phyloP scores from a whole-genome alignment of 2,888 invertebrate genomes.

The Adineta ricciae region DNA sequence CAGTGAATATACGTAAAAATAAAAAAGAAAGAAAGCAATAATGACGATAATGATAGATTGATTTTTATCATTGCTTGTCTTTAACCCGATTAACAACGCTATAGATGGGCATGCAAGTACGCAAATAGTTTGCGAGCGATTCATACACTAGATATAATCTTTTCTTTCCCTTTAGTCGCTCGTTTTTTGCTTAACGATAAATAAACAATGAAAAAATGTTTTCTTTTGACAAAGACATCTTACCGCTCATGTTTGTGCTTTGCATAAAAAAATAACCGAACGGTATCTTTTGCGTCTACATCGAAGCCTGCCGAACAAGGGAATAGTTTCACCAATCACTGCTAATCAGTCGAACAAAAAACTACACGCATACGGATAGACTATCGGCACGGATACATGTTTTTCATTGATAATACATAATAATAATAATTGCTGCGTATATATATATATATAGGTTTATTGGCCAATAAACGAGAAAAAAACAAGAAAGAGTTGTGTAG shows the following conservation, averaged over 20 bases:
- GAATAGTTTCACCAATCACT: background rate
- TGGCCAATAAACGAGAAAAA: background rate
- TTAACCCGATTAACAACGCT: background rate
- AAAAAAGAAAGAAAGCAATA: background rate
- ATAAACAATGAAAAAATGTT: background rate
- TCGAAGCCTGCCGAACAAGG: background rate
- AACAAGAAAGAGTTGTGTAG: background rate
- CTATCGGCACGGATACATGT: background rate
- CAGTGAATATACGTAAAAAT: background rate
- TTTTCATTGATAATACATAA: background rate
- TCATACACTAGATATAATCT: background rate
- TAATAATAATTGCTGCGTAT: background rate
- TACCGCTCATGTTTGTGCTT: background rate
- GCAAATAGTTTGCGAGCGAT: background rate
- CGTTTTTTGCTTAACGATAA: background rate
- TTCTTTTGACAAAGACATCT: background rate
- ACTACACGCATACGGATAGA: background rate
- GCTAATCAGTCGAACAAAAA: background rate
- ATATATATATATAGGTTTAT: background rate
- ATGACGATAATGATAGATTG: background rate
- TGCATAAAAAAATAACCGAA: background rate
- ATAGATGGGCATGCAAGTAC: background rate
- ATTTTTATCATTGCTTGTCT: background rate
- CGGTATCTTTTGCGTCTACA: background rate
- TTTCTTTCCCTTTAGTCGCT: background rate